Evolutionary conservation across 2,888 invertebrate species (phyloP).

Genomic region (Empis stercorea): DNA sequence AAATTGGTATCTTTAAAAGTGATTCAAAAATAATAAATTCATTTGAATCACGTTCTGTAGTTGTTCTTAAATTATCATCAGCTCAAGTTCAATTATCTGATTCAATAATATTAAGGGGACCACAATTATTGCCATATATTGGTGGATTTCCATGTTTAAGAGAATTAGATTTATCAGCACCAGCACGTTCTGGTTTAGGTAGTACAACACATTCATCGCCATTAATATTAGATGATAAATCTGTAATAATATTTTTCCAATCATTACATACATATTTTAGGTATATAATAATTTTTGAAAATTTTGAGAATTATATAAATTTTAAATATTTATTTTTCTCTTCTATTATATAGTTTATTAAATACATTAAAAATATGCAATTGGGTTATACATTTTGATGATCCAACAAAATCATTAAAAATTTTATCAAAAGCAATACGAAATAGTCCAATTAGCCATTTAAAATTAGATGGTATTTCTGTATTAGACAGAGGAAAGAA

Average conservation of each 20-base stretch:
- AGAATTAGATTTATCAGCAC: conserved; percentile 38
- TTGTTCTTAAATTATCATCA: conserved; percentile 38
- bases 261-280: conserved; percentile 36
- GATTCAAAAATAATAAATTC: conserved; percentile 17
- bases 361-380: conserved; percentile 26
- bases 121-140: conserved; percentile 38
- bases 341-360: conserved; percentile 16
- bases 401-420: conserved; percentile 22
- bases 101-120: conserved; percentile 36
- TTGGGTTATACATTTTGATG: conserved; percentile 26
- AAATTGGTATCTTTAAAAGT: conserved; percentile 29
- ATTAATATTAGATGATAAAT: conserved; percentile 38
- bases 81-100: conserved; percentile 40
- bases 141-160: conserved; percentile 38
- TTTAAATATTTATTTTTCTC: background rate
- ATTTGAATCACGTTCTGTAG: conserved; percentile 37
- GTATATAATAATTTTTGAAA: conserved; percentile 13
- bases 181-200: conserved; percentile 35
- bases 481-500: conserved; percentile 23
- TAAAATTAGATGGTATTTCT: conserved; percentile 24
- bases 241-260: conserved; percentile 36
- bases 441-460: conserved; percentile 23
- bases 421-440: conserved; percentile 21
- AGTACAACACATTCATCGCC: conserved; percentile 26
- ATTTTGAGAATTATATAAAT: background rate